phyloP scores from a whole-genome alignment of 2,113 vertebrate genomes.

The Ochotona princeps region DNA sequence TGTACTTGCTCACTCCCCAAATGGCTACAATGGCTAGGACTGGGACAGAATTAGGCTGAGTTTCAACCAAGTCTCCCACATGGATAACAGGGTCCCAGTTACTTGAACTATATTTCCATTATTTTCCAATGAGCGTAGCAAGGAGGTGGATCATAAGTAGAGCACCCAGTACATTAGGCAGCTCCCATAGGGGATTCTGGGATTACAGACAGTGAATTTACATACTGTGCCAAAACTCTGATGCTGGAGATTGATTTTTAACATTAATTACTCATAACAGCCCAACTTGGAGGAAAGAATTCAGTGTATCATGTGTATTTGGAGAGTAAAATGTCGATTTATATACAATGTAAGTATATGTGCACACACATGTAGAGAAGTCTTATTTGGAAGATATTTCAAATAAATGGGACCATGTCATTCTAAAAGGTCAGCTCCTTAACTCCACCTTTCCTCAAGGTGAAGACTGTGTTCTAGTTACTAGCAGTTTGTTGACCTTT shows the following conservation, averaged over 20 bases:
- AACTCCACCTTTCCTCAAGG: background rate
- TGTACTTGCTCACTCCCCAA: too few relatives aligned
- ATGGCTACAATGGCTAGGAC: too few relatives aligned
- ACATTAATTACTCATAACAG: background rate
- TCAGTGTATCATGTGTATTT: background rate
- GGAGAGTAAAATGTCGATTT: background rate
- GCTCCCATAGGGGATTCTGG: too few relatives aligned
- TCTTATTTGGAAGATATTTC: conserved; percentile 5
- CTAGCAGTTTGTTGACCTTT: background rate
- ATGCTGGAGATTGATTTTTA: background rate
- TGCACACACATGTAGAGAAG: background rate
- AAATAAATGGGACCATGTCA: background rate
- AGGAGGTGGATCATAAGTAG: too few relatives aligned
- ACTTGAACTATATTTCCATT: too few relatives aligned
- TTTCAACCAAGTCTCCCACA: too few relatives aligned
- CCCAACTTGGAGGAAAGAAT: background rate
- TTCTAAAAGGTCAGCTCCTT: background rate
- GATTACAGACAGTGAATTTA: too few relatives aligned
- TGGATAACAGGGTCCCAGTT: too few relatives aligned
- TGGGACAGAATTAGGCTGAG: too few relatives aligned
- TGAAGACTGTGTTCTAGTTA: background rate
- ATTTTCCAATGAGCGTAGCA: too few relatives aligned
- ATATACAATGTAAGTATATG: background rate
- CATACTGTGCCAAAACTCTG: too few relatives aligned
- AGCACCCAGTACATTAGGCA: too few relatives aligned